Evolutionary conservation across 1,140 invertebrate genomes (phyloP).

Genomic region (Drosophila dunni): DNA sequence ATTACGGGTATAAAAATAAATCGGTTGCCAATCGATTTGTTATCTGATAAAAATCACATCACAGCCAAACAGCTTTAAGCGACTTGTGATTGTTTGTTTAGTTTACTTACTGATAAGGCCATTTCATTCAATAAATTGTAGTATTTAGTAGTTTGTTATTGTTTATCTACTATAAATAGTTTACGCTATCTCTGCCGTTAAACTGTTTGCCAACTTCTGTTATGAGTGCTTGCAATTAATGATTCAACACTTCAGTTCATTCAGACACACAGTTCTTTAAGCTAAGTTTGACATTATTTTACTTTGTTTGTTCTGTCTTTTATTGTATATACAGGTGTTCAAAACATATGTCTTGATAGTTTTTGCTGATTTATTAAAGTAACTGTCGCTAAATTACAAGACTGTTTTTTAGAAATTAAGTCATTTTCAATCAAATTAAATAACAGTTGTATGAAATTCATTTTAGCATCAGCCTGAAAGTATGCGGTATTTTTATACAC

Average conservation of each 20-base stretch:
- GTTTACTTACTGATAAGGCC: slow-evolving; percentile 54
- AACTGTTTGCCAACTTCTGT: slow-evolving; percentile 2
- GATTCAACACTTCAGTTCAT: background rate
- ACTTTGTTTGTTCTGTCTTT: background rate
- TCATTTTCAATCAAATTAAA: no score
- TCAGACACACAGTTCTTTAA: background rate
- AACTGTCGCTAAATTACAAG: no score
- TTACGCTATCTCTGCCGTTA: background rate
- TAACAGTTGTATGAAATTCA: no score
- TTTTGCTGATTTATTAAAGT: no score
- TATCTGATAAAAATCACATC: slow-evolving; percentile 50
- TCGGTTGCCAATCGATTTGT: slow-evolving; percentile 45
- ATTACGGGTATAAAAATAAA: slow-evolving; percentile 18
- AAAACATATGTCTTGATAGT: no score
- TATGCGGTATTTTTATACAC: background rate
- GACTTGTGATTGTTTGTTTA: slow-evolving; percentile 22
- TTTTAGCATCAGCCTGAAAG: background rate
- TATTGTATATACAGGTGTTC: no score
- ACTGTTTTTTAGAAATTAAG: no score
- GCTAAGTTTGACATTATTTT: background rate
- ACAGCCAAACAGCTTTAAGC: slow-evolving; percentile 32
- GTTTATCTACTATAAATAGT: slow-evolving; percentile 35
- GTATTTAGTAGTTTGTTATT: slow-evolving; percentile 50
- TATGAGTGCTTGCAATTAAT: background rate
- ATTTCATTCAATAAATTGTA: slow-evolving; percentile 24